Base-by-base conservation (phyloP, 1,140 invertebrate genomes). In the Thaumatotibia leucotreta region DNA sequence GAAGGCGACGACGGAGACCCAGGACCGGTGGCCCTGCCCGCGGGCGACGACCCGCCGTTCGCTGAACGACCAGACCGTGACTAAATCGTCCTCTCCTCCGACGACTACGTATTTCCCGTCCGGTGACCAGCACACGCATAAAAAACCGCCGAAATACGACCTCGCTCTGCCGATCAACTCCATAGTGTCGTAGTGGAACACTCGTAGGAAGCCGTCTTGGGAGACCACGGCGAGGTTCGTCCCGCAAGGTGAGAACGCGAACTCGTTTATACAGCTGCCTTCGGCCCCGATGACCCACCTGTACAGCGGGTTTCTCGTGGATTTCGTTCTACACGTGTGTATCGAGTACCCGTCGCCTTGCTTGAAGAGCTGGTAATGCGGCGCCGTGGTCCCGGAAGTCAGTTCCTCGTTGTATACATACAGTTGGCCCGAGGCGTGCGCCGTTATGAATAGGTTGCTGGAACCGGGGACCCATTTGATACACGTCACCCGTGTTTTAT, bases 401-500 rank as follows among this genome's bases (percentile, higher is more conserved):
- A 99, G 92, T 88, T 99, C 98, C 91, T 99, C 98, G 91, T 99
- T 99, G 91, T 99, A 99, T 17, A 99, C 93, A 92, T 99, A 99
- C 77, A 99, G 93, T 80, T 99, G 97, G n/a, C 99, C 99, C 70
- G 98, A 99, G 61, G 96, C 94, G 89, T 99, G 98, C 20, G 98
- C 96, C 54, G 97, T 97, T 65, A 99, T 92, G 91, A 99, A 99
- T 75, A 98, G 92, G 81, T 98, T 98, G 69, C 95, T 94, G 31
- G 97, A 98, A 61, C 96, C 96, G 14, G 98, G 99, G 67, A 99
- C 94, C 98, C 98, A 99, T 82, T 96, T 95, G 79, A 99, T 95
- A 90, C 98, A 99, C n/a, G 99, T 99, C 71, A 99, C 98, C 92
- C 97, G 96, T 64, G 96, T 98, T 92, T 99, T 99, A 87, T 99